Base-by-base conservation (phyloP, 2,888 invertebrate genomes). In the Dusona sp. region DNA sequence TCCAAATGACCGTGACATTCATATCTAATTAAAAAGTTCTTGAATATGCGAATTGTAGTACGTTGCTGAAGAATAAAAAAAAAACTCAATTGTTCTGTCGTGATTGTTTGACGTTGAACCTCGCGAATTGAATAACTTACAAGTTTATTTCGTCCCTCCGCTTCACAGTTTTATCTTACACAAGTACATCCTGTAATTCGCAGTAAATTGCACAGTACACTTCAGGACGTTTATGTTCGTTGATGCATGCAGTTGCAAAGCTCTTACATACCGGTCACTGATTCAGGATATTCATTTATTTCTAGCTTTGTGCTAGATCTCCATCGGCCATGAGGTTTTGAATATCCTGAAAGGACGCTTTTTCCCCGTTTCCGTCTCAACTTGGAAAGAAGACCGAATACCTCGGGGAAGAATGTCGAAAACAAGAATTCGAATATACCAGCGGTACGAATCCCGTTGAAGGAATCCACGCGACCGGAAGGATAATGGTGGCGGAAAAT, bases 401-500 rank as follows among this genome's bases (percentile, higher is more conserved):
- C 29, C 70, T 45, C 51, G 45, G 48, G 48, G 67, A 67, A 65
- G 48, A 51, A 61, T 61, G 45, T 57, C 22, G 42, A 25, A 33
- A 45, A 61, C 11, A 54, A 57, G 22, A 42, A 79, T 42, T 82
- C 84, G 87, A 42, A 51, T 57, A 79, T 57, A 79, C 65, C 57
- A 65, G 72, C 70, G 79, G 54, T 75, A 68, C 61, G 61, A 51
- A 78, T 68, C 51, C 78, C 80, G 38, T 57, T 51, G 25, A 22
- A 79, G 70, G 57, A 67, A 75, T 64, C 78, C 84, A 84, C 70
- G 75, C 73, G 67, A 79, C 87, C 84, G 75, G 87, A 87, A 87
- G 87, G 84, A 81, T 87, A 84, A 87, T 79, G 81, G 81, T 67
- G 74, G 74, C 81, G 87, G 82, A 87, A 87, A 79, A 84, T 81